These are phyloP conservation scores for Polymixis lichenea DNA, from an alignment of 2,888 invertebrate genomes.

Conservation along the genomic window DNA sequence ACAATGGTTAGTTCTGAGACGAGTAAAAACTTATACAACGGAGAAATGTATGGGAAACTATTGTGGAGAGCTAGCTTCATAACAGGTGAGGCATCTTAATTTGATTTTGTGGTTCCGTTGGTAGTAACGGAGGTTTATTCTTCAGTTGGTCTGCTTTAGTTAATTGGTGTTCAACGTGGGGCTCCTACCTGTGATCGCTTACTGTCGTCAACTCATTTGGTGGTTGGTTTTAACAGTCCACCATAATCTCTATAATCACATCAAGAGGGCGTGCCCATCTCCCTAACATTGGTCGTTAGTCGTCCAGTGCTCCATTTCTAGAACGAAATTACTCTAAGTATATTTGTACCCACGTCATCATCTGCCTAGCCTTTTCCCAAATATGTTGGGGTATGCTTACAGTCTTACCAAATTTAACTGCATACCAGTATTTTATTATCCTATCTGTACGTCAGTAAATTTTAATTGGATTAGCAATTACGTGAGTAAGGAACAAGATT, in stretches of 20 bases:
- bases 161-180: background rate
- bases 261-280: background rate
- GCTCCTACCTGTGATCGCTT: background rate
- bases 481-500: too few species aligned
- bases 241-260: too few species aligned
- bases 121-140: constrained; percentile 34
- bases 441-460: too few species aligned
- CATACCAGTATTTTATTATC: too few species aligned
- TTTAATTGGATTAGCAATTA: too few species aligned
- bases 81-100: constrained; percentile 60
- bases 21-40: constrained; percentile 65
- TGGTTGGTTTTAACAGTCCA: background rate
- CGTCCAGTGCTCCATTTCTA: background rate
- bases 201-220: background rate
- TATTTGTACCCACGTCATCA: background rate
- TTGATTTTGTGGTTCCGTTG: constrained; percentile 50
- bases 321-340: background rate
- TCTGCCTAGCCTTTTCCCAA: too few species aligned
- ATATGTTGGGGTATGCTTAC: too few species aligned
- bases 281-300: background rate
- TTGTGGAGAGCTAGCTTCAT: constrained; percentile 62
- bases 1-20: constrained; percentile 57
- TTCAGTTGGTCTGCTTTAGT: constrained; percentile 4
- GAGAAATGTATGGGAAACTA: constrained; percentile 68
- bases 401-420: too few species aligned